These are phyloP conservation scores for Neotragus pygmaeus DNA, from an alignment of 2,113 vertebrate species.

Conservation along the genomic window DNA sequence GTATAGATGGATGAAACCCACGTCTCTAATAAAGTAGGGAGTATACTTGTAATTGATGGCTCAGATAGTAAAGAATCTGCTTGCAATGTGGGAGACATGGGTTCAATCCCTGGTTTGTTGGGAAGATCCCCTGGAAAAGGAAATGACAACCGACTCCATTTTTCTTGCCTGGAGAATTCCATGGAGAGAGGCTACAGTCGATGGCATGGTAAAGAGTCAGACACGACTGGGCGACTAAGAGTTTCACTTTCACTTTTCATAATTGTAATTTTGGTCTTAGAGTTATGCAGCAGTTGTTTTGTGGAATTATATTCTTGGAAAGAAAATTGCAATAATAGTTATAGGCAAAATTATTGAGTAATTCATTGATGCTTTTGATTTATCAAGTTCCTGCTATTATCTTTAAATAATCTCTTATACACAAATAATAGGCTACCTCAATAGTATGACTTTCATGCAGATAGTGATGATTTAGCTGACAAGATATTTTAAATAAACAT, in stretches of 20 bases:
- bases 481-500: conserved; percentile 39
- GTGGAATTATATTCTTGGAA: background rate
- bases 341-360: conserved; percentile 19
- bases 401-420: background rate
- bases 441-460: background rate
- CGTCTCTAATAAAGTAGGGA: background rate
- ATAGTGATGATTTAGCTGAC: background rate
- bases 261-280: background rate
- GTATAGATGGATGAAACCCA: background rate
- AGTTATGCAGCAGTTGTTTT: background rate
- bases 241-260: background rate
- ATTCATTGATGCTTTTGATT: conserved; percentile 31
- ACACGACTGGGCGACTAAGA: background rate
- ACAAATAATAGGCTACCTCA: background rate
- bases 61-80: background rate
- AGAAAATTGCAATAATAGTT: background rate
- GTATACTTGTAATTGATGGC: background rate
- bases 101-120: background rate
- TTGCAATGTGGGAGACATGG: background rate
- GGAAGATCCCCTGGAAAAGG: background rate
- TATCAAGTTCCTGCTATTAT: conserved; percentile 35
- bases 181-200: background rate
- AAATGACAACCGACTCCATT: background rate
- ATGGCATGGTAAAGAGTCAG: background rate
- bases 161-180: background rate